phyloP scores from a whole-genome alignment of 2,113 vertebrate species.

The Myiopsitta monachus region DNA sequence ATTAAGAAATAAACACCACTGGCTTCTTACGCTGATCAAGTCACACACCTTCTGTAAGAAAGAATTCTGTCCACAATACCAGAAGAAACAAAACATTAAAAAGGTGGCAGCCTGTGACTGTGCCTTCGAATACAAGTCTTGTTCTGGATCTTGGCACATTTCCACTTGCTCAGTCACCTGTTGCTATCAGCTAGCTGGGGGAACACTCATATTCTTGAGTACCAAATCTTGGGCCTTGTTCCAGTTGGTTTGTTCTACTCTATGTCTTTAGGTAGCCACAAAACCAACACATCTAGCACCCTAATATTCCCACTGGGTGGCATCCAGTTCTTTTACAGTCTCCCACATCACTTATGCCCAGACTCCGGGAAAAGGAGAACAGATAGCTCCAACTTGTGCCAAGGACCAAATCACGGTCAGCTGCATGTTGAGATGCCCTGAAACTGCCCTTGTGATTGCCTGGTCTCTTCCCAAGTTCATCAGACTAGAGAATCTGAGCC shows the following conservation, averaged over 20 bases:
- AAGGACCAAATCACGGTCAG: rapidly evolving
- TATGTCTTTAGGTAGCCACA: background rate
- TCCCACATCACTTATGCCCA: background rate
- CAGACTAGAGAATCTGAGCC: background rate
- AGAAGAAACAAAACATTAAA: background rate
- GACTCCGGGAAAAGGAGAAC: background rate
- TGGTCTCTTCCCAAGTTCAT: background rate
- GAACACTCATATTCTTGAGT: background rate
- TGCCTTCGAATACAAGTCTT: background rate
- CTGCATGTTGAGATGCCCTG: background rate
- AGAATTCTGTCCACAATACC: background rate
- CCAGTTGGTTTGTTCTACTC: background rate
- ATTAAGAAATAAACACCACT: background rate
- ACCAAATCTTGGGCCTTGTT: background rate
- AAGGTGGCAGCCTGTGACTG: background rate
- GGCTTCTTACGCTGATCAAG: background rate
- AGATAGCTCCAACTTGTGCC: background rate
- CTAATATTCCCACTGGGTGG: background rate
- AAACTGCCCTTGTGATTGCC: background rate
- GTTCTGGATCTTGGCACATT: background rate
- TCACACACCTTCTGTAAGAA: background rate
- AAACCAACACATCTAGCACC: background rate
- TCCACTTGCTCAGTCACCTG: background rate
- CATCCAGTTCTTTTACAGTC: background rate
- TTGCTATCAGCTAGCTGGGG: background rate